Evolutionary conservation across 2,797 vertebrate species (phyloP).

Genomic region (Triplophysa yarkandensis): DNA sequence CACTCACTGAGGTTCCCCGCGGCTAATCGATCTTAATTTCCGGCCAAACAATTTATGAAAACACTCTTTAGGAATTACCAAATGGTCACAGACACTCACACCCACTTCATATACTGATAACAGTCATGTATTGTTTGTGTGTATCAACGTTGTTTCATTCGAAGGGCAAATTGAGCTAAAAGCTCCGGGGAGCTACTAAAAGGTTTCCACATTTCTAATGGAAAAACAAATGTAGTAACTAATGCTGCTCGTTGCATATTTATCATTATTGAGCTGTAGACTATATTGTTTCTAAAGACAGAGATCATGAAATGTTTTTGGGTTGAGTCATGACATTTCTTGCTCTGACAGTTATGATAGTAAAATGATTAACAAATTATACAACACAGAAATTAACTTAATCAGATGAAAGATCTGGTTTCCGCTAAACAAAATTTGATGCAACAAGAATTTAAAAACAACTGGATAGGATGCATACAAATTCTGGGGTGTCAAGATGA

Average conservation of each 20-base stretch:
- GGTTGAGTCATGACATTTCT: no score
- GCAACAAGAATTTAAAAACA: no score
- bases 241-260: not conserved
- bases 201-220: constrained; percentile 23
- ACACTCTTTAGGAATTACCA: constrained; percentile 25
- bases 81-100: constrained; percentile 9
- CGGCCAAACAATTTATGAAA: constrained; percentile 52
- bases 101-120: constrained; percentile 8
- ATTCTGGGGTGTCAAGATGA: no score
- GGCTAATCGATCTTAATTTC: constrained; percentile 57
- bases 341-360: no score
- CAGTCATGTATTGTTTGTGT: constrained; percentile 1
- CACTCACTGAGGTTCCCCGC: constrained; percentile 48
- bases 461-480: no score
- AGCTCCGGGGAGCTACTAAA: constrained; percentile 24
- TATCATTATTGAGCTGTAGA: constrained; percentile 5
- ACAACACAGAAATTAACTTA: no score
- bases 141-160: not conserved
- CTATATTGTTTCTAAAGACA: constrained; percentile 10
- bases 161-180: constrained; percentile 11
- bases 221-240: not conserved
- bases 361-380: no score
- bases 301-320: not conserved
- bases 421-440: no score
- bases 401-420: no score